These are phyloP conservation scores for Drosophila repleta DNA, from an alignment of 1,140 invertebrate species.

Conservation along the genomic window DNA sequence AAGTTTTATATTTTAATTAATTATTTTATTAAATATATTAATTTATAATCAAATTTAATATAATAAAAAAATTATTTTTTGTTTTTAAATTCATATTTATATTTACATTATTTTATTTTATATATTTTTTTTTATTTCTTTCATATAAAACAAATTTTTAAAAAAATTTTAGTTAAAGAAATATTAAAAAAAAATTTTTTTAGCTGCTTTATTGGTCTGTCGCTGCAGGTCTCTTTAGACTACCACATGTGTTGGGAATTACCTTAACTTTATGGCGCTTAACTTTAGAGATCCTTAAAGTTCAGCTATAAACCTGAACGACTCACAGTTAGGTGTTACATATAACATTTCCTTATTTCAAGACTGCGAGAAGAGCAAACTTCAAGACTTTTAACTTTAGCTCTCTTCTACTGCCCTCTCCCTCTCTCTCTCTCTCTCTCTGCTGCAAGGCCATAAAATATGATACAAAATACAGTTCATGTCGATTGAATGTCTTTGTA, in stretches of 20 bases:
- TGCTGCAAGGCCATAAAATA: conserved; percentile 25
- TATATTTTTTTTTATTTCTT: no score
- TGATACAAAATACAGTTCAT: conserved; percentile 51
- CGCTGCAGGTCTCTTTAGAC: background rate
- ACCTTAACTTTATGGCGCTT: background rate
- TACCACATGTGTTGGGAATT: background rate
- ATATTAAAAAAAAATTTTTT: no score
- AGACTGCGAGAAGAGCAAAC: conserved; percentile 11
- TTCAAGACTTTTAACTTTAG: conserved; percentile 11
- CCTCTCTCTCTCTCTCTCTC: background rate
- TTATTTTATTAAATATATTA: no score
- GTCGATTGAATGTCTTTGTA: conserved; percentile 75
- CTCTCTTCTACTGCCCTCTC: background rate
- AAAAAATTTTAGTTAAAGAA: no score
- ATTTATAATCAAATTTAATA: no score
- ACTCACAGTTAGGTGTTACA: conserved; percentile 1
- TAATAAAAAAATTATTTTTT: no score
- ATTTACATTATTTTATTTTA: no score
- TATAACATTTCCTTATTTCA: background rate
- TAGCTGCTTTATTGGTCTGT: background rate
- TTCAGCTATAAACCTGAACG: conserved; percentile 15
- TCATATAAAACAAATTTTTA: no score
- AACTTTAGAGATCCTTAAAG: conserved; percentile 7
- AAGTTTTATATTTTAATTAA: no score
- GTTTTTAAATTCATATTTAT: no score